These are phyloP conservation scores for Clavelina lepadiformis DNA, from an alignment of 23 tunicate species.

Conservation along the genomic window DNA sequence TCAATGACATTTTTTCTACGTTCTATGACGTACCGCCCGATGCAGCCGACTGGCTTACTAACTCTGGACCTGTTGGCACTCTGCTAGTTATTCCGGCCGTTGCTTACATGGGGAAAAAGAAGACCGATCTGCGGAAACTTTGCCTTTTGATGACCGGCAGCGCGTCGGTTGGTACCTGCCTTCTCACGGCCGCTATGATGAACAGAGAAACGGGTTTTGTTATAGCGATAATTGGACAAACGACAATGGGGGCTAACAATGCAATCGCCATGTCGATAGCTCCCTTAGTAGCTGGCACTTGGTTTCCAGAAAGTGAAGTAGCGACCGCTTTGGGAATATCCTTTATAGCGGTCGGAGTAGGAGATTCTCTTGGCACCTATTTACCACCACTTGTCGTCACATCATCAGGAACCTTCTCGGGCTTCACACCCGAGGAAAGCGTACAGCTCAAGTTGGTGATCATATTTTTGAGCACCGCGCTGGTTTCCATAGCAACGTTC, in stretches of 20 bases:
- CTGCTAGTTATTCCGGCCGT: conserved; percentile 18
- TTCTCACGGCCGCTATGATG: conserved; percentile 36
- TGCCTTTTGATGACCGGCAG: conserved; percentile 50
- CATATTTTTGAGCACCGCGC: conserved; percentile 36
- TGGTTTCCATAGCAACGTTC: conserved; percentile 17
- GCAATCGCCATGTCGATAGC: conserved; percentile 56
- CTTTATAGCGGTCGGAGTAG: conserved; percentile 39
- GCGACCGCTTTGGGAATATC: conserved; percentile 43
- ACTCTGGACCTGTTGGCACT: conserved; percentile 39
- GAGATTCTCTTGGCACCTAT: conserved; percentile 46
- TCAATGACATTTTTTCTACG: conserved; percentile 46
- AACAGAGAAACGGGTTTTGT: conserved; percentile 26
- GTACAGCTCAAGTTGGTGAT: conserved; percentile 18
- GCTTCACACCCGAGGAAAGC: not conserved
- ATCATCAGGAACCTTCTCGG: not conserved
- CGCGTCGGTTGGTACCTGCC: conserved; percentile 32
- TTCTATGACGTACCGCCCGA: conserved; percentile 39
- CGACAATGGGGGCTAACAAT: conserved; percentile 39
- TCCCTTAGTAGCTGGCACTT: conserved; percentile 47
- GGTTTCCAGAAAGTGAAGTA: conserved; percentile 47
- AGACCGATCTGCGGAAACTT: conserved; percentile 17
- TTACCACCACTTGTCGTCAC: conserved; percentile 20
- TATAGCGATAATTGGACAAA: conserved; percentile 49
- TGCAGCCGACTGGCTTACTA: conserved; percentile 62
- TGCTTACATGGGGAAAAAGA: conserved; percentile 7